Base-by-base conservation (phyloP, 2,113 vertebrate genomes). In the Nibea albiflora region DNA sequence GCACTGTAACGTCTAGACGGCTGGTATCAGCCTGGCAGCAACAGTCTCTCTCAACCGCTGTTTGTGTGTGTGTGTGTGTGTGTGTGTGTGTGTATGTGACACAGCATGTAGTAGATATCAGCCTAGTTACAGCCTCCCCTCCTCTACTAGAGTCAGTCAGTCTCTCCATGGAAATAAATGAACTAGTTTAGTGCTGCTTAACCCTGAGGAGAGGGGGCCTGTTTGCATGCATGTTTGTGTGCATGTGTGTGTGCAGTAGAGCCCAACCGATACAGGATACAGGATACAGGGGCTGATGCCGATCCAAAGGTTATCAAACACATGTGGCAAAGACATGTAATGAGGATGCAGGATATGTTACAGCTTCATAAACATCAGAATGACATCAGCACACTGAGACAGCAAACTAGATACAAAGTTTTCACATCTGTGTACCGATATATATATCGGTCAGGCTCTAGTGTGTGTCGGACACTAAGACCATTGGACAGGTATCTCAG, bases 161-260 rank as follows among this genome's bases (percentile, higher is more conserved):
- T 78, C 86, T 88, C 79, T 89, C 89, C 64, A 76, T 87, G 85
- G 88, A 92, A 89, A 90, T 84, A 89, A 90, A 83, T 91, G 81
- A 92, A 90, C 88, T 86, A 90, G 83, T 92, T 91, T 89, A 88
- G 86, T 26, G 74, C 71, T 73, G 83, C 75, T 89, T 85, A 87
- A 89, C 86, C 89, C 81, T 12, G 63, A 73, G 67, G 75, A 79
- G 71, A 73, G 46, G 16, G 63, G 39, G 64, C 11, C 44, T 56
- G 80, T 61, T 20, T 54, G 35, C 70, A 61, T 80, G 31, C 26
- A 24, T 63, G 78, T 58, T 42, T 53, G 52, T 65, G 73, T 46
- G 20, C 53, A 15, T 47, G 66, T 54, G 17, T 11, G 42, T 63
- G 57, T 76, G 80, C 44, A 39, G 35, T 39, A 39, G 35, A 39